Percentiles rank a stretch among this genome's conserved stretches.
Evolutionary conservation across 2,888 invertebrate species (phyloP).

Genomic region (Empis stercorea): DNA sequence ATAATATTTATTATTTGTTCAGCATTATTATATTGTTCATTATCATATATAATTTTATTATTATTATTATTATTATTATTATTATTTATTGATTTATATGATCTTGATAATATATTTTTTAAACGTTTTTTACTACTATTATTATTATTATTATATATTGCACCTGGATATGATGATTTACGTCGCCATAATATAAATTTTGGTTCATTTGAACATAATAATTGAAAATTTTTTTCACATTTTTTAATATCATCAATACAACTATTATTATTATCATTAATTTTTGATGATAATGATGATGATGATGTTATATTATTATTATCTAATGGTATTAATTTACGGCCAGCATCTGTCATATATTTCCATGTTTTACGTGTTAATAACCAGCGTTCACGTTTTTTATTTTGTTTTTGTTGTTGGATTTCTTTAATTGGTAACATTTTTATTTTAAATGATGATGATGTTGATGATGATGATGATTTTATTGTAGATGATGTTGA

Average conservation of each 20-base stretch:
- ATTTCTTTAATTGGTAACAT: background rate
- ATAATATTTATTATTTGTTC: slow-evolving; percentile 25
- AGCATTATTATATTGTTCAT: slow-evolving; percentile 16
- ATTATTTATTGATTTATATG: slow-evolving; percentile 11
- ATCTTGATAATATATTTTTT: slow-evolving; percentile 19
- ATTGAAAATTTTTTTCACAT: slow-evolving; percentile 73
- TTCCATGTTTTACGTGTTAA: slow-evolving; percentile 81
- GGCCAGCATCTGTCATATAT: slow-evolving; percentile 85
- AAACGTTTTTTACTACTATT: slow-evolving; percentile 16
- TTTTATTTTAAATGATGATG: background rate
- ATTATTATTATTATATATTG: slow-evolving; percentile 26
- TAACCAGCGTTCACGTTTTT: slow-evolving; percentile 60
- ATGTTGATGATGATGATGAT: background rate
- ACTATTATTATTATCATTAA: slow-evolving; percentile 24
- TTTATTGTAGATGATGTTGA: background rate
- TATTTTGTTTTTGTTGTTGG: slow-evolving; percentile 17
- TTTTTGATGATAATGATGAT: no score
- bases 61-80: slow-evolving; percentile 8
- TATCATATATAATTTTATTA: slow-evolving; percentile 10
- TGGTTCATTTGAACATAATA: slow-evolving; percentile 64
- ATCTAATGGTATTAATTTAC: slow-evolving; percentile 73
- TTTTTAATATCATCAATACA: slow-evolving; percentile 56
- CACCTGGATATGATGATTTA: slow-evolving; percentile 70
- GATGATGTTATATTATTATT: slow-evolving; percentile 55
- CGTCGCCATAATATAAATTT: slow-evolving; percentile 64